Evolutionary conservation across 2,888 invertebrate genomes (phyloP).

Genomic region (Acanthacorydalis orientalis): DNA sequence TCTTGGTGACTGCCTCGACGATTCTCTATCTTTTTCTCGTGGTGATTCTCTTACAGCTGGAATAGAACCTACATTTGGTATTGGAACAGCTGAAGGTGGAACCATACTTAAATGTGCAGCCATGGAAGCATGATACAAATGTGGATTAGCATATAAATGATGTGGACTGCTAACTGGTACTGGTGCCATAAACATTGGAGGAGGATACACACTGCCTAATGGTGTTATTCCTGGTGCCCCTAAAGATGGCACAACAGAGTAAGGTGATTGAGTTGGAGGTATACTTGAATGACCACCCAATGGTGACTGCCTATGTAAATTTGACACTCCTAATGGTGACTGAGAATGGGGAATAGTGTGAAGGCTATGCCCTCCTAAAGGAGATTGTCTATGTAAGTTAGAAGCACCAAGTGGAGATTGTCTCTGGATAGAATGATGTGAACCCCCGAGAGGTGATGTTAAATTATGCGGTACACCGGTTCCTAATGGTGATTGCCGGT

Average conservation of each 20-base stretch:
- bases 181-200: slow-evolving; percentile 12
- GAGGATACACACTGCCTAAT: slow-evolving; percentile 21
- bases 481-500: slow-evolving; percentile 8
- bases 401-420: neutral
- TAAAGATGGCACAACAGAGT: slow-evolving; percentile 21
- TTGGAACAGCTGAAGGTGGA: slow-evolving; percentile 9
- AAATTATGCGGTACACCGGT: no score
- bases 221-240: slow-evolving; percentile 10
- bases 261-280: slow-evolving; percentile 20
- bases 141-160: slow-evolving; percentile 9
- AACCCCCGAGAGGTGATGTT: no score
- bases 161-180: slow-evolving; percentile 2
- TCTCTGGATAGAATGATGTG: no score
- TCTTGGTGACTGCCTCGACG: slow-evolving; percentile 4
- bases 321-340: slow-evolving; percentile 10
- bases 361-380: slow-evolving; percentile 13
- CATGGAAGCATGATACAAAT: slow-evolving; percentile 7
- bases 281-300: slow-evolving; percentile 18
- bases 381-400: slow-evolving; percentile 2
- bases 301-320: slow-evolving; percentile 12
- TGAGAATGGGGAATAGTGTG: slow-evolving; percentile 13
- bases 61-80: slow-evolving; percentile 7
- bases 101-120: slow-evolving; percentile 2
- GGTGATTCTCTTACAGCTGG: slow-evolving; percentile 6
- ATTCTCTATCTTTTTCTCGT: slow-evolving; percentile 8